Evolutionary conservation across 2,113 vertebrate species (phyloP).

Genomic region (Alligator mississippiensis): DNA sequence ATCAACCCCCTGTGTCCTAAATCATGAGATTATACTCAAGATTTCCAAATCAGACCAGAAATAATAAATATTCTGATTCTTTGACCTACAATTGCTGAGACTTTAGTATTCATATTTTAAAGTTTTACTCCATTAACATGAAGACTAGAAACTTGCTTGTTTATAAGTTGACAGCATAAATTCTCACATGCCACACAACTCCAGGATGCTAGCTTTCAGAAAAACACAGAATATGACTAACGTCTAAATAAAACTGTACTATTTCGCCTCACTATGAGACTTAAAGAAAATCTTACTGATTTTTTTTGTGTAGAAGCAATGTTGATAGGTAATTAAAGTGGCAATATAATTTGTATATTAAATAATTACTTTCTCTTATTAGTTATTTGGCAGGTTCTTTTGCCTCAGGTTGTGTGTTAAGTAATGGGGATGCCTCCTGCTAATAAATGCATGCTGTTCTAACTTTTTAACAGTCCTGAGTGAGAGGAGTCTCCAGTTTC

Average conservation of each 20-base stretch:
- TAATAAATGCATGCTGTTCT: not conserved
- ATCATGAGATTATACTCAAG: not conserved
- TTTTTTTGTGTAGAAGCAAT: not conserved
- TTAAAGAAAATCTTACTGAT: not conserved
- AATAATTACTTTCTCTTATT: not conserved
- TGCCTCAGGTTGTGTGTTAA: not conserved
- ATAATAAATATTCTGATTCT: not conserved
- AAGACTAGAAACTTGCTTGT: not conserved
- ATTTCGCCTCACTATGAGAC: not conserved
- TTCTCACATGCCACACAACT: not conserved
- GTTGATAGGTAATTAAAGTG: not conserved
- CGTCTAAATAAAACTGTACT: not conserved
- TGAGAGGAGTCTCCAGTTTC: not conserved
- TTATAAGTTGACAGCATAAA: not conserved
- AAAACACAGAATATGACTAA: not conserved
- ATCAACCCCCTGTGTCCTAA: not conserved
- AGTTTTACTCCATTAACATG: fast-evolving
- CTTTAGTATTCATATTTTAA: not conserved
- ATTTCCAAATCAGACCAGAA: not conserved
- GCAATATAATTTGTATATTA: not conserved
- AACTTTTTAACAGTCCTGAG: not conserved
- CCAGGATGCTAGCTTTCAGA: not conserved
- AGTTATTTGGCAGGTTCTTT: not conserved
- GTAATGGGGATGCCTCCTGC: not conserved
- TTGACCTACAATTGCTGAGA: too few species aligned